Base-by-base conservation (phyloP, 2,113 vertebrate species). In the Lynx canadensis region DNA sequence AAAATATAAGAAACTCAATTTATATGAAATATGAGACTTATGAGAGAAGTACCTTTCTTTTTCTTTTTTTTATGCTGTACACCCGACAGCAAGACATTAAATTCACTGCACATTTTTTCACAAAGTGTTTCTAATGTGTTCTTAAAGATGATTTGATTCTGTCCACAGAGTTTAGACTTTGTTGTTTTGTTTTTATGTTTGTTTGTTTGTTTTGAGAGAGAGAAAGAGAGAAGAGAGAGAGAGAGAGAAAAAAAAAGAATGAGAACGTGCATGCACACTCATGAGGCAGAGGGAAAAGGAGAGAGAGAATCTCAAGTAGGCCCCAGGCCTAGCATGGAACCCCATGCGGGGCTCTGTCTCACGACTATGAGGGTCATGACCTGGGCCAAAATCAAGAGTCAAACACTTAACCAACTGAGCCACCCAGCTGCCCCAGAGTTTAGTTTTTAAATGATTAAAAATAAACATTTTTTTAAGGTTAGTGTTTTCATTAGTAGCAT, bases 401-500 rank as follows among this genome's bases (percentile, higher is more conserved):
- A 60, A 60, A 60, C 57, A 60, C 8, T 60, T 21, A 60, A 60
- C 21, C 57, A 60, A 60, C 21, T 60, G 21, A 60, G 57, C 57
- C 57, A 60, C 57, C 21, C 57, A 60, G 57, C 2, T 60, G 21
- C 57, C 21, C 21, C 57, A 31, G 27, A 10, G 41, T 48, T 89
- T 94, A 36, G 3, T 33, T 94, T 94, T 66, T 52, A 82, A 74
- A 50, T 63, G 6, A 33, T 71, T 79, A 50, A 69, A 80, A n/a
- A 60, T 36, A 25, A 76, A 83, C 55, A 15, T 68, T 60, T 71
- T 48, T 57, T 65, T 68, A 38, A 91, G 1, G 21, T 45, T 69
- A 66, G 5, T 69, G 45, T 80, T 80, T 48, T 6, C 25, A 50
- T 52, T 73, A 50, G 21, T 65, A 33, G 33, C 52, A 81, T 50